A percentile compares a stretch with the other conserved stretches of the same genome.
Conservation (phyloP, 1,140 invertebrate genomes). For the Mercenaria mercenaria region DNA sequence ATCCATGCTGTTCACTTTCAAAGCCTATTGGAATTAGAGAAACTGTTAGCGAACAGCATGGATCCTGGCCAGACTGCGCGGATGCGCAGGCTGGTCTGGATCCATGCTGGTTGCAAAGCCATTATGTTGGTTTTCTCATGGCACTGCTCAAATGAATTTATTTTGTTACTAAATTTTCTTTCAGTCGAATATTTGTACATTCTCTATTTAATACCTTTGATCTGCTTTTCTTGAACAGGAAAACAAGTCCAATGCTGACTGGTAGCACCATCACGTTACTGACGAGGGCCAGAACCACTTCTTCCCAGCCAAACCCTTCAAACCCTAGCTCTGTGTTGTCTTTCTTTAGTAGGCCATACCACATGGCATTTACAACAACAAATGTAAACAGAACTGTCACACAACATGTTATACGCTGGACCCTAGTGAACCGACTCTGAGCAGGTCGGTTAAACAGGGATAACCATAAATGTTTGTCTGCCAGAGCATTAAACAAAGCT, state of each 20-base stretch:
- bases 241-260: slow-evolving; percentile 77
- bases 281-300: slow-evolving; percentile 80
- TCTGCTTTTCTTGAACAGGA: slow-evolving; percentile 81
- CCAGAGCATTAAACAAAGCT: slow-evolving; percentile 66
- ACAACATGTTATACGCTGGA: slow-evolving; percentile 82
- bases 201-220: slow-evolving; percentile 74
- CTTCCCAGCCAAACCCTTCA: slow-evolving; percentile 79
- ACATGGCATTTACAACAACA: slow-evolving; percentile 82
- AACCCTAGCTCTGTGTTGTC: slow-evolving; percentile 38
- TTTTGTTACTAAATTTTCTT: no score
- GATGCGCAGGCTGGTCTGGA: no score
- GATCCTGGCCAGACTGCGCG: no score
- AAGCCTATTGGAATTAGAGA: no score
- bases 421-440: slow-evolving; percentile 82
- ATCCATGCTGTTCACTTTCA: no score
- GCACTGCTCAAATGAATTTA: no score
- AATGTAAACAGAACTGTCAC: slow-evolving; percentile 81
- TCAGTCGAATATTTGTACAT: not conserved
- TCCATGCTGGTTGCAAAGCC: no score
- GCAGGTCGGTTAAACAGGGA: slow-evolving; percentile 81
- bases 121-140: no score
- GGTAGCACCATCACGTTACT: slow-evolving; percentile 81
- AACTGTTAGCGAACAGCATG: no score
- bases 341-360: slow-evolving; percentile 82
- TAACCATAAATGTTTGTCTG: slow-evolving; percentile 83